Evolutionary conservation across 2,113 vertebrate species (phyloP).

Genomic region (Pseudorasbora parva): DNA sequence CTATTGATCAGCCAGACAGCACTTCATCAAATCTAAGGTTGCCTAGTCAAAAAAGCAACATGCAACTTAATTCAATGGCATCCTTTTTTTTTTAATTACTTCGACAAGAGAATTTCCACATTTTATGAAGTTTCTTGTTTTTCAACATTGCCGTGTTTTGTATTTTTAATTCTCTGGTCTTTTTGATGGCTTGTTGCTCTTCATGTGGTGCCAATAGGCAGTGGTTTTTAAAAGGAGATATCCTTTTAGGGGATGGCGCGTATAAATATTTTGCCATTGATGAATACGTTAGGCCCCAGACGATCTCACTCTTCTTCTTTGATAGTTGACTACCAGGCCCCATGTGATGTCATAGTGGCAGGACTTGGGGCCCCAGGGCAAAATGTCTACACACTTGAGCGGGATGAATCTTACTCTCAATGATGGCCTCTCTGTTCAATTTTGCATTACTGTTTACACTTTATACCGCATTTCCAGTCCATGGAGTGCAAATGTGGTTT

Average conservation of each 20-base stretch:
- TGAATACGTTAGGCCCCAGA: conserved; percentile 72
- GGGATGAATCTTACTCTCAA: conserved; percentile 58
- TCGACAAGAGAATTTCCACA: conserved; percentile 61
- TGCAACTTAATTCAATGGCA: conserved; percentile 65
- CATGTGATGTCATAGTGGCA: conserved; percentile 75
- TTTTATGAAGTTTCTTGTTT: conserved; percentile 65
- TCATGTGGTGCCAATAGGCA: conserved; percentile 77
- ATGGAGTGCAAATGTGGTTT: conserved; percentile 61
- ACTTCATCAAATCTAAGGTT: conserved; percentile 72
- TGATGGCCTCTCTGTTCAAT: conserved; percentile 72
- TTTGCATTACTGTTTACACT: conserved; percentile 77
- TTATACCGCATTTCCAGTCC: conserved; percentile 33
- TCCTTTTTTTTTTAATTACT: conserved; percentile 62
- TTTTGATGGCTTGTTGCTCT: conserved; percentile 77
- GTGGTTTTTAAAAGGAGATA: conserved; percentile 65
- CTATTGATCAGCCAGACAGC: conserved; percentile 70
- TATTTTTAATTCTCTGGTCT: conserved; percentile 78
- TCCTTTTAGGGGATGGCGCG: conserved; percentile 67
- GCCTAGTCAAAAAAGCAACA: conserved; percentile 47
- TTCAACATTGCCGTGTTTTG: conserved; percentile 62
- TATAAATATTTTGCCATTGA: conserved; percentile 83
- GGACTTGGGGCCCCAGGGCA: conserved; percentile 62
- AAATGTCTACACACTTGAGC: conserved; percentile 68
- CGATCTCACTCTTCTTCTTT: conserved; percentile 65
- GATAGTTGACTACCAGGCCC: conserved; percentile 70